Base-by-base conservation (phyloP, 2,113 vertebrate species). In the Menura novaehollandiae region DNA sequence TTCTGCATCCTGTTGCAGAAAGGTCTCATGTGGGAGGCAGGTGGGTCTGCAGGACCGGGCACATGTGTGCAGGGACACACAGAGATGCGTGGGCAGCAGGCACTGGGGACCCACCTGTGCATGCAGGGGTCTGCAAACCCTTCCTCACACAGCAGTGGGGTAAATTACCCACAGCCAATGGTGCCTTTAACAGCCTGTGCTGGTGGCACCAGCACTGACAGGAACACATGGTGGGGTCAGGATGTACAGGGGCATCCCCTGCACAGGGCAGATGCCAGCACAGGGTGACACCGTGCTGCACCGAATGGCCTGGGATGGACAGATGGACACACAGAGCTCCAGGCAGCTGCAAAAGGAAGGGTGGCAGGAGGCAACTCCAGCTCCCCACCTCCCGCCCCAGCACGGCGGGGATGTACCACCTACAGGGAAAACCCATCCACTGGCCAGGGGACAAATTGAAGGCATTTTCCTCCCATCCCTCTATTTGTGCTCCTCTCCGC, bases 161-260 rank as follows among this genome's bases (percentile, higher is more conserved):
- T 11, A 23, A 51, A 20, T 6, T 8, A 1, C 56, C 3, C 0
- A 5, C 35, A 52, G 46, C 39, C 46, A 35, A 39, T 0, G 0
- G 2, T 30, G 74, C 19, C 35, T 4, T 2, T 13, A 5, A 4
- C 75, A 81, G 46, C 56, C 47, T 2, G 23, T 17, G 43, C 67
- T 43, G 46, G 69, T 62, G 66, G 11, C 58, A 33, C 20, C 16
- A 2, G 46, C 15, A 2, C 23, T 3, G 7, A 28, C n/a, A 27
- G 0, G 3, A 24, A 3, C 39, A 6, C 56, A 0, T 1, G 9
- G 37, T 11, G 0, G 47, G 37, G 13, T 15, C 13, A 3, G 67
- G 43, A 53, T 5, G 20, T 58, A 3, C 72, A 6, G 10, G 14
- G 35, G 2, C 63, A 17, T 11, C 9, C 41, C n/a, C 39, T 1